Percentiles rank a stretch among this genome's conserved stretches.
These are phyloP conservation scores for Cryptoblepharus egeriae DNA, from an alignment of 2,797 vertebrate species.

Conservation along the genomic window DNA sequence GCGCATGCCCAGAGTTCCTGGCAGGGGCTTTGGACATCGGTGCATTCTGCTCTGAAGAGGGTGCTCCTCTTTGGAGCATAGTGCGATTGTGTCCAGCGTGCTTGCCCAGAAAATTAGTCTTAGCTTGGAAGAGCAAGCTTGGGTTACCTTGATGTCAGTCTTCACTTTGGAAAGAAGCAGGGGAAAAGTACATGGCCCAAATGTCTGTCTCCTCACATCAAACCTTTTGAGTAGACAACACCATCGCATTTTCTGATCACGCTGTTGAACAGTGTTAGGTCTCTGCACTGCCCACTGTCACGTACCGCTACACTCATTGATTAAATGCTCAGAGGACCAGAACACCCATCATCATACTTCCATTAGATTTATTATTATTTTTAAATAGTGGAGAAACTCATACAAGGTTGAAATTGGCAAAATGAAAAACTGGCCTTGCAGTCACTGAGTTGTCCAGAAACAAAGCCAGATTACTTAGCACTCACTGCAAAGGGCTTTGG, in stretches of 20 bases:
- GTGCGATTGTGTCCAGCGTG: too few relatives aligned
- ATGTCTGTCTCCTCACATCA: not conserved
- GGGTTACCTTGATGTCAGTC: not conserved
- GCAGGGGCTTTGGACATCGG: too few relatives aligned
- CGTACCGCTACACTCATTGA: too few relatives aligned
- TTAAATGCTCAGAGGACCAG: not conserved
- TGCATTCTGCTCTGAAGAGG: too few relatives aligned
- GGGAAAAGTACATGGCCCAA: not conserved
- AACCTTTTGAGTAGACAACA: not conserved
- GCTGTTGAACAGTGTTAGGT: not conserved
- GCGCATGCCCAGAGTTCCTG: too few relatives aligned
- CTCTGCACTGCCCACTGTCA: not conserved
- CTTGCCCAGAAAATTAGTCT: not conserved
- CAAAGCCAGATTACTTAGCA: not conserved
- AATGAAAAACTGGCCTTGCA: not conserved
- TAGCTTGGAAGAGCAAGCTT: not conserved
- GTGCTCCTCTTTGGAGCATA: too few relatives aligned
- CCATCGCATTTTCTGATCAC: not conserved
- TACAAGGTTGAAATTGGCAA: not conserved
- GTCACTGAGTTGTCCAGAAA: not conserved
- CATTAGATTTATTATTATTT: not conserved
- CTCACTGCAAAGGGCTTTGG: not conserved
- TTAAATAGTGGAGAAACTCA: conserved; percentile 14
- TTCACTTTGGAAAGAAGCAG: not conserved
- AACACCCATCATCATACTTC: not conserved